Evolutionary conservation across 2,888 invertebrate species (phyloP), one percentile per base, ranked within the genome.

Genomic region (Drosophila cracens): DNA sequence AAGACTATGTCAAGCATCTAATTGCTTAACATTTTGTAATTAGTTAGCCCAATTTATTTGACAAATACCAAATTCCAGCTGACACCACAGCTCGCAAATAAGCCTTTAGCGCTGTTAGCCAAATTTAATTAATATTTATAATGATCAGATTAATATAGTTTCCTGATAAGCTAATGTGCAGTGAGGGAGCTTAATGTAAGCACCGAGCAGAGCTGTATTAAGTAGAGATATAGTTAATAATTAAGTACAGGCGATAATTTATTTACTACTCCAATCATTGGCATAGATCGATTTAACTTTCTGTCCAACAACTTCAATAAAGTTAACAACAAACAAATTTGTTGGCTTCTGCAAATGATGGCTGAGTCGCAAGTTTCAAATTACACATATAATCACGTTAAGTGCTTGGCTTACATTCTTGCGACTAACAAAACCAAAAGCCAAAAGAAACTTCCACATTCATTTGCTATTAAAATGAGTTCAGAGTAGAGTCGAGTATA

Each of bases 391-490:
- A 72, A 60, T 72, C 61, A 53, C 36, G 57, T 63, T 62, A 79
- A 75, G 79, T 66, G 75, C 75, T 64, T 49, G 48, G n/a, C 13
- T 36, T n/a, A 38, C 48, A 6, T 48, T 46, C 46, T 51, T 57
- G 57, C 38, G 46, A 62, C 27, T 16, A 57, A 25, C 58, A 52
- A 52, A 62, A 56, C 73, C 59, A 67, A 72, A 64, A 48, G 43
- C 57, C 18, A 21, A 56, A 53, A 64, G 80, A 56, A 46, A 71
- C 61, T 80, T 68, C 56, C 16, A 60, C 60, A 79, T 79, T 75
- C 80, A 79, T 77, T 79, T 77, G 71, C 71, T 67, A 79, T 79
- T 79, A 62, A 79, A 61, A 71, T 65, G 69, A 49, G 51, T 78
- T 52, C 58, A 59, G 36, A 68, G 51, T 16, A 25, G 16, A 16